Conservation (phyloP, 2,888 invertebrate genomes). For the Cephus pulcher region DNA sequence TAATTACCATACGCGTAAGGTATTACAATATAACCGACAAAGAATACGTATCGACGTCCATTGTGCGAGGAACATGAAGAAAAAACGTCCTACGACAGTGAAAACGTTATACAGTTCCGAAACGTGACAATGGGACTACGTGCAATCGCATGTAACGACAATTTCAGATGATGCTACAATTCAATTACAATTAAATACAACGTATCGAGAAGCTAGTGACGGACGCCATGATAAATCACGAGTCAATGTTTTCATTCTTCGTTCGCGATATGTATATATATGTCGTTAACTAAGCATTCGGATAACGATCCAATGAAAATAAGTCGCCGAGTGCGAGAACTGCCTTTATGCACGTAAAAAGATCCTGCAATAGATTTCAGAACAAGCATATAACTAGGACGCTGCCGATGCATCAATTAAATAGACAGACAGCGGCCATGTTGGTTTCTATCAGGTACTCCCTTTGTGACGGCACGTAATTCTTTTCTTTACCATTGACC, state of each 20-base stretch:
- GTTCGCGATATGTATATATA: background rate
- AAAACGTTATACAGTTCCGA: background rate
- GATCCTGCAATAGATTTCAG: no score
- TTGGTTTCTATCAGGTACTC: no score
- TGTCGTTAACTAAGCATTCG: background rate
- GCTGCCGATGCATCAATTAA: no score
- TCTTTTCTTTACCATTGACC: background rate
- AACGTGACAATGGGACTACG: background rate
- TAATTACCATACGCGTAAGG: constrained; percentile 1
- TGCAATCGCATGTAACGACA: background rate
- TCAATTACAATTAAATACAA: background rate
- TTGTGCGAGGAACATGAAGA: background rate
- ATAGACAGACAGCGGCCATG: no score
- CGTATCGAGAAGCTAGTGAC: background rate
- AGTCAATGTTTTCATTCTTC: background rate
- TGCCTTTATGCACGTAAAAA: no score
- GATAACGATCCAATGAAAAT: background rate
- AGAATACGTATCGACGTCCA: background rate
- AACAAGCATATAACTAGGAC: no score
- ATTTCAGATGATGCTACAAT: background rate
- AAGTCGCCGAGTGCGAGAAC: background rate
- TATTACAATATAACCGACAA: background rate
- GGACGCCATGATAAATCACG: background rate
- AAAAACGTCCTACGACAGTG: background rate
- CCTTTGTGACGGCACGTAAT: background rate